Evolutionary conservation across 2,797 vertebrate genomes (phyloP).

Genomic region (Crenichthys baileyi): DNA sequence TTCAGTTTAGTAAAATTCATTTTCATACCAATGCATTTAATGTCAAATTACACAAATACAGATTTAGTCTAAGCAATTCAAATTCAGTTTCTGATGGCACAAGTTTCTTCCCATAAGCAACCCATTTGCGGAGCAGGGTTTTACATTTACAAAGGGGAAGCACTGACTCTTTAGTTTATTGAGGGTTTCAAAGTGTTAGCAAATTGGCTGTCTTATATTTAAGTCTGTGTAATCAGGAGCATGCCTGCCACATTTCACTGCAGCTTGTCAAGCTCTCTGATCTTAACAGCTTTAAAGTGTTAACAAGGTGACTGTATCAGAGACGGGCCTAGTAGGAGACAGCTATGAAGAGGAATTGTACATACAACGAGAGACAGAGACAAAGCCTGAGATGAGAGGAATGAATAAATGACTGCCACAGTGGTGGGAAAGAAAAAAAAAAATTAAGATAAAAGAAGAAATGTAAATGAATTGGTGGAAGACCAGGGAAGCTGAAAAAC

Average conservation of each 20-base stretch:
- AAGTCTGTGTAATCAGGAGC: slow-evolving; percentile 76
- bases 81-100: too few relatives aligned
- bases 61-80: too few relatives aligned
- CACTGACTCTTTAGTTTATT: slow-evolving; percentile 50
- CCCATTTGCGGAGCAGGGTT: slow-evolving; percentile 7
- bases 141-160: slow-evolving; percentile 36
- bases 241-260: slow-evolving; percentile 64
- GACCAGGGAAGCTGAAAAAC: slow-evolving; percentile 5
- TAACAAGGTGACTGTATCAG: slow-evolving; percentile 75
- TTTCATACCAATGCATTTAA: too few relatives aligned
- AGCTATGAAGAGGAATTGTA: slow-evolving; percentile 41
- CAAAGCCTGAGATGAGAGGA: slow-evolving; percentile 17
- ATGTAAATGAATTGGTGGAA: slow-evolving; percentile 11
- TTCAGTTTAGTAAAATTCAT: too few relatives aligned
- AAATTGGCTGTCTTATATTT: slow-evolving; percentile 77
- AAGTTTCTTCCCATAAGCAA: too few relatives aligned
- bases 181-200: slow-evolving; percentile 64
- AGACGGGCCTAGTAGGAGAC: slow-evolving; percentile 53
- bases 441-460: slow-evolving; percentile 5
- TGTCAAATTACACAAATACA: too few relatives aligned
- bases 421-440: not conserved
- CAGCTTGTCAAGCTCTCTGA: slow-evolving; percentile 74
- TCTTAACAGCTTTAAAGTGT: slow-evolving; percentile 77
- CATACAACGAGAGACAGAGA: slow-evolving; percentile 25
- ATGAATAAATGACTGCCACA: slow-evolving; percentile 28